These are phyloP conservation scores for Callinectes sapidus DNA, from an alignment of 2,888 invertebrate species.

Conservation along the genomic window DNA sequence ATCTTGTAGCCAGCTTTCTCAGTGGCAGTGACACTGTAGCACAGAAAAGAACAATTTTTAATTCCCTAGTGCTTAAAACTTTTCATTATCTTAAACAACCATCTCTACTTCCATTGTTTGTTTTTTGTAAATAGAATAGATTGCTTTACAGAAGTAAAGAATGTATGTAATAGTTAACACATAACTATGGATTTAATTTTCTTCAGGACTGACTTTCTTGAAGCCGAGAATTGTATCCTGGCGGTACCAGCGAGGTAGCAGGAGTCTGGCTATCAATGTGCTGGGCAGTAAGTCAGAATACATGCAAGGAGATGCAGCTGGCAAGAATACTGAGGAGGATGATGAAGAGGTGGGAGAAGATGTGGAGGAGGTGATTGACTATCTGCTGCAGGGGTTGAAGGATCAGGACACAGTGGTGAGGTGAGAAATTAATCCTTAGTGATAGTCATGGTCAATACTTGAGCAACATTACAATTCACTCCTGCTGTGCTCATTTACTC, in stretches of 20 bases:
- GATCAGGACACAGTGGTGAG: conserved; percentile 83
- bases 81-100: too few species aligned
- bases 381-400: conserved; percentile 87
- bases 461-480: too few species aligned
- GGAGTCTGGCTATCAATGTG: conserved; percentile 83
- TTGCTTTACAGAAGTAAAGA: background rate
- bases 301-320: conserved; percentile 76
- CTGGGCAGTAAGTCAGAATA: conserved; percentile 77
- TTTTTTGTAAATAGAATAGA: background rate
- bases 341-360: conserved; percentile 83
- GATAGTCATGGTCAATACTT: background rate
- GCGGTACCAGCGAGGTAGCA: conserved; percentile 90
- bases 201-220: conserved; percentile 86
- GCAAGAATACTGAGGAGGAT: conserved; percentile 76
- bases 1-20: too few species aligned
- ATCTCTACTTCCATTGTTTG: background rate
- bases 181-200: background rate
- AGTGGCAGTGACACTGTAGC: too few species aligned
- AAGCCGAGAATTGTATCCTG: conserved; percentile 89
- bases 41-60: too few species aligned
- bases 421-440: conserved; percentile 74
- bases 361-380: conserved; percentile 93
- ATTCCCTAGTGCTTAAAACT: too few species aligned
- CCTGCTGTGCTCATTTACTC: background rate
- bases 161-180: background rate